A percentile compares a stretch with the other conserved stretches of the same genome.
These are phyloP conservation scores for Nycticryphes semicollaris DNA, from an alignment of 2,113 vertebrate genomes.

Conservation along the genomic window DNA sequence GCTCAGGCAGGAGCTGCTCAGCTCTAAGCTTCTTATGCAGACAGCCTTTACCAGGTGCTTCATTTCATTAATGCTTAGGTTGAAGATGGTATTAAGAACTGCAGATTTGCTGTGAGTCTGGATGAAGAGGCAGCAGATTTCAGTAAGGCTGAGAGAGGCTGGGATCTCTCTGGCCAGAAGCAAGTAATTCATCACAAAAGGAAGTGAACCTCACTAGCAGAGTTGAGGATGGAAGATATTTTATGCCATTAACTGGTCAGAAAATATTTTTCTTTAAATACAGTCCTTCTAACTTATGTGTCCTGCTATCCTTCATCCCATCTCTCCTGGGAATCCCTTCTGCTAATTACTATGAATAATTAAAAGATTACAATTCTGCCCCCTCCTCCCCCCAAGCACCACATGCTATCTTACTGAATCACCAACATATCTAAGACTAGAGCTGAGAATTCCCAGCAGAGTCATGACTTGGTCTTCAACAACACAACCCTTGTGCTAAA, in stretches of 20 bases:
- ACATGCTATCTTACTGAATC: constrained; percentile 7
- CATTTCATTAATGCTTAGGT: constrained; percentile 47
- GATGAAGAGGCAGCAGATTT: constrained; percentile 19
- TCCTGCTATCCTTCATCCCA: neutral
- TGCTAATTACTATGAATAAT: constrained; percentile 47
- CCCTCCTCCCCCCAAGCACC: neutral
- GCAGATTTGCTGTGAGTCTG: constrained; percentile 45
- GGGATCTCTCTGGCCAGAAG: neutral
- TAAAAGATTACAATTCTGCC: constrained; percentile 10
- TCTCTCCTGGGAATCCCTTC: neutral
- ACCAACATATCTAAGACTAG: neutral
- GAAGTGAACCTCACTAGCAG: neutral
- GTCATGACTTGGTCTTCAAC: neutral
- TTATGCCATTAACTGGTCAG: neutral
- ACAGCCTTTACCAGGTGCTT: constrained; percentile 58
- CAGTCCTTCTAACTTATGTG: neutral
- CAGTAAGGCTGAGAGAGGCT: neutral
- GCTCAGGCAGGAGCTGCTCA: constrained; percentile 27
- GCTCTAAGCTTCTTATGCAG: constrained; percentile 55
- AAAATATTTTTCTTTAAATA: neutral
- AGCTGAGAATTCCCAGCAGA: neutral
- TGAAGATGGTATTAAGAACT: constrained; percentile 61
- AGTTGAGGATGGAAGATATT: neutral
- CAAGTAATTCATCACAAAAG: neutral
- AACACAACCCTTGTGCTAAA: neutral